phyloP scores from a whole-genome alignment of 2,113 vertebrate species.

The Acinonyx jubatus region DNA sequence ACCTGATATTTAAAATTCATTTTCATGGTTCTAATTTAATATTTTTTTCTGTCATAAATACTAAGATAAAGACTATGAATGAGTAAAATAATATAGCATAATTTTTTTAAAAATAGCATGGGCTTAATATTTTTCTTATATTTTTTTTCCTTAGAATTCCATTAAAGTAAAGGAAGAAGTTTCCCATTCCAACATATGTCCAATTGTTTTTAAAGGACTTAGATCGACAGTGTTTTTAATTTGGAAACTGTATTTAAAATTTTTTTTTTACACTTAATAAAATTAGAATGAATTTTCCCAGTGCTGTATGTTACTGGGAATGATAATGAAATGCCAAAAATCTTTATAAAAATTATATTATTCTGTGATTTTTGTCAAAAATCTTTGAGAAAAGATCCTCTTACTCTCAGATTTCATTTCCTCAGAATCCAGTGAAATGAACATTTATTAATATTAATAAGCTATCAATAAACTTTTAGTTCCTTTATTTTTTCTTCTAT shows the following conservation, averaged over 20 bases:
- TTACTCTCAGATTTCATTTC: conserved; percentile 11
- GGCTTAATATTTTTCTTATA: not conserved
- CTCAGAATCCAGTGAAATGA: not conserved
- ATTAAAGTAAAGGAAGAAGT: not conserved
- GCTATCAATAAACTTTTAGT: not conserved
- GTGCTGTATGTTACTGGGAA: not conserved
- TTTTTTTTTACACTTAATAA: not conserved
- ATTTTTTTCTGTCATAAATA: conserved; percentile 34
- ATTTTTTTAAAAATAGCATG: conserved; percentile 1
- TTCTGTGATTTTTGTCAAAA: conserved; percentile 9
- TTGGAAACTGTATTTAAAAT: not conserved
- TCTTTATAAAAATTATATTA: conserved; percentile 8
- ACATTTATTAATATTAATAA: not conserved
- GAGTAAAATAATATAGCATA: not conserved
- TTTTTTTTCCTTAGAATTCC: conserved; percentile 40
- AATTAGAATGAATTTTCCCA: not conserved
- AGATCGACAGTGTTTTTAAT: not conserved
- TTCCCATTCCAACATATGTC: not conserved
- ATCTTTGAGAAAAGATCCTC: conserved; percentile 19
- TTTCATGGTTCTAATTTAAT: conserved; percentile 17
- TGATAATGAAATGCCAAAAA: not conserved
- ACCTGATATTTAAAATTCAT: conserved; percentile 1
- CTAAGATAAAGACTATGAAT: not conserved
- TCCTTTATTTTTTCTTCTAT: not conserved
- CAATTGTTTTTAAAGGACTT: conserved; percentile 25